phyloP scores from a whole-genome alignment of 2,888 invertebrate species.

The Bellardia bayeri region DNA sequence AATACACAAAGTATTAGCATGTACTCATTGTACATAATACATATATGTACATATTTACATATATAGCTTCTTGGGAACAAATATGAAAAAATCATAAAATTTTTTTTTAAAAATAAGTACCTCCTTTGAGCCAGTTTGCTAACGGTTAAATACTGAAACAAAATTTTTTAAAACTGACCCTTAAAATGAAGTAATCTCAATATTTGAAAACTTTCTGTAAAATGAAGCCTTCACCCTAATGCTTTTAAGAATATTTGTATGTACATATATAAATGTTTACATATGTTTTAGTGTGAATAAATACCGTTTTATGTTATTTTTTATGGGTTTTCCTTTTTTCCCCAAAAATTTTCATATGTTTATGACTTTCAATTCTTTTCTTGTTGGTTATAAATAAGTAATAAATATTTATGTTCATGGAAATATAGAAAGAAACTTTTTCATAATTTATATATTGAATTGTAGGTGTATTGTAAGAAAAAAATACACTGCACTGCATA shows the following conservation, averaged over 20 bases:
- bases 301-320: constrained; percentile 9
- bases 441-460: background rate
- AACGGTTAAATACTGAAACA: no score
- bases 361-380: constrained; percentile 48
- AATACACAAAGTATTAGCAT: no score
- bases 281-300: background rate
- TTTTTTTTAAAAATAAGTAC: no score
- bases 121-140: no score
- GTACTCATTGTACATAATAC: no score
- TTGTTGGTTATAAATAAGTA: constrained; percentile 57
- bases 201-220: background rate
- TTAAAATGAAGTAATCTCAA: no score
- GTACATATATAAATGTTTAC: background rate
- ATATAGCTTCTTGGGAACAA: no score
- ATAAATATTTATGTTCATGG: constrained; percentile 42
- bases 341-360: constrained; percentile 24
- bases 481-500: background rate
- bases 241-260: background rate
- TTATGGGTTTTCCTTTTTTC: background rate
- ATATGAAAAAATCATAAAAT: no score
- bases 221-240: background rate
- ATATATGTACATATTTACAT: no score
- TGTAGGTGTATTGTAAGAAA: background rate
- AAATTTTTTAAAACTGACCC: no score
- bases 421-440: background rate